A percentile compares a stretch with the other conserved stretches of the same genome.
phyloP scores from a whole-genome alignment of 2,888 invertebrate genomes.

The Limenitis arthemis region DNA sequence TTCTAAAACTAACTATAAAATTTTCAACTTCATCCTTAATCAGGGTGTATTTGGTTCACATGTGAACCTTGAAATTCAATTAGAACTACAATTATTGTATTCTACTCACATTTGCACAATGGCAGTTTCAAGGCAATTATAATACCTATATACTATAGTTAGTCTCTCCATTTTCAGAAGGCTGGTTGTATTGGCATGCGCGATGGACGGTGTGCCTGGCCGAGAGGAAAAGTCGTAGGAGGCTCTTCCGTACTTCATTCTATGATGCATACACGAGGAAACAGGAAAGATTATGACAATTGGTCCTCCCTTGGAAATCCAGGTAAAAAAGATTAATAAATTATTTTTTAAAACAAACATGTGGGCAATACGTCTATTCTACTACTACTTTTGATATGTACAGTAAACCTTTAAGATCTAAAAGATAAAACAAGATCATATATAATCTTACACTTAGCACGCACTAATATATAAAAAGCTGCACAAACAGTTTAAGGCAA shows the following conservation, averaged over 20 bases:
- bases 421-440: too few species aligned
- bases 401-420: not conserved
- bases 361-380: not conserved
- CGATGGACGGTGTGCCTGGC: conserved; percentile 84
- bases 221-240: conserved; percentile 86
- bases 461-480: too few species aligned
- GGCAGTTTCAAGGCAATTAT: conserved; percentile 8
- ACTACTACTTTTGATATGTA: not conserved
- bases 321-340: conserved; percentile 48
- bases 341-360: not conserved
- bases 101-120: conserved; percentile 9
- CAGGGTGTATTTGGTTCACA: not conserved
- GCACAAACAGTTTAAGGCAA: too few species aligned
- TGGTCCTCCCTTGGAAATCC: conserved; percentile 86
- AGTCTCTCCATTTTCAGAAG: conserved; percentile 34
- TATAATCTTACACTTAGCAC: too few species aligned
- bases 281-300: conserved; percentile 82
- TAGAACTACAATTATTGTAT: conserved; percentile 6
- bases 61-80: conserved; percentile 3
- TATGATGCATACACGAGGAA: conserved; percentile 88
- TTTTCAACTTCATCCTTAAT: too few species aligned
- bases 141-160: conserved; percentile 4
- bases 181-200: conserved; percentile 82
- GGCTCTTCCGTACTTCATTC: conserved; percentile 86
- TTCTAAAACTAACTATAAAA: too few species aligned